Evolutionary conservation across 1,140 invertebrate species (phyloP).

Genomic region (Drosophila pseudoobscura): DNA sequence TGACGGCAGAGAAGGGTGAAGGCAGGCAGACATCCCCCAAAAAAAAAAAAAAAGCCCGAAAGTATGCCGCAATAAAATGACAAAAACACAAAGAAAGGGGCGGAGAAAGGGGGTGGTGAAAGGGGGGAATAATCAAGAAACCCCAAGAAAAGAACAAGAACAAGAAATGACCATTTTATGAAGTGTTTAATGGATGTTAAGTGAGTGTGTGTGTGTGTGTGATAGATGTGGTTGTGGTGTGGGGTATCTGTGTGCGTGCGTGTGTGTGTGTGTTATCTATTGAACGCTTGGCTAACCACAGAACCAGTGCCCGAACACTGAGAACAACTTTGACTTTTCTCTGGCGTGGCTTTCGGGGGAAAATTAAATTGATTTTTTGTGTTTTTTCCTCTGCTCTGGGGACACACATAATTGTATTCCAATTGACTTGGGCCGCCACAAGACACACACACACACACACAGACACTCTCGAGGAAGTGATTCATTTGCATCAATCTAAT

Average conservation of each 20-base stretch:
- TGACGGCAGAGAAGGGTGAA: slow-evolving; percentile 9
- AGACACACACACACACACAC: background rate
- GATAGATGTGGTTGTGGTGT: slow-evolving; percentile 3
- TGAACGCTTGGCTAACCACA: slow-evolving; percentile 67
- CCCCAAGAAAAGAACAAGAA: slow-evolving; percentile 14
- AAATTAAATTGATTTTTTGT: slow-evolving; percentile 71
- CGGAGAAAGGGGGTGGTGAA: background rate
- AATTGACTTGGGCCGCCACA: slow-evolving; percentile 33
- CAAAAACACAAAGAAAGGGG: slow-evolving; percentile 49
- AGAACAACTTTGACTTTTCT: slow-evolving; percentile 38
- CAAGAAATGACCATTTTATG: slow-evolving; percentile 79
- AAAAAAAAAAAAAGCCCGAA: slow-evolving; percentile 37
- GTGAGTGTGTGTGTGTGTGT: slow-evolving; percentile 48
- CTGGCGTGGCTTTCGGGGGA: slow-evolving; percentile 4
- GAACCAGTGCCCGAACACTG: background rate
- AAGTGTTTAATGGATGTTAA: slow-evolving; percentile 81
- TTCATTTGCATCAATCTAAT: slow-evolving; percentile 41
- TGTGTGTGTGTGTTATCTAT: slow-evolving; percentile 64
- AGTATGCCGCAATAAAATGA: slow-evolving; percentile 71
- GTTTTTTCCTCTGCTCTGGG: slow-evolving; percentile 11
- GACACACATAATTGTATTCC: slow-evolving; percentile 66
- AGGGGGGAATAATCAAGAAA: background rate
- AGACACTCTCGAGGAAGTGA: slow-evolving; percentile 6
- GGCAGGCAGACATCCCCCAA: background rate
- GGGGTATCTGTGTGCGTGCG: slow-evolving; percentile 27